Evolutionary conservation across 2,888 invertebrate species (phyloP).

Genomic region (Cerastis rubricosa): DNA sequence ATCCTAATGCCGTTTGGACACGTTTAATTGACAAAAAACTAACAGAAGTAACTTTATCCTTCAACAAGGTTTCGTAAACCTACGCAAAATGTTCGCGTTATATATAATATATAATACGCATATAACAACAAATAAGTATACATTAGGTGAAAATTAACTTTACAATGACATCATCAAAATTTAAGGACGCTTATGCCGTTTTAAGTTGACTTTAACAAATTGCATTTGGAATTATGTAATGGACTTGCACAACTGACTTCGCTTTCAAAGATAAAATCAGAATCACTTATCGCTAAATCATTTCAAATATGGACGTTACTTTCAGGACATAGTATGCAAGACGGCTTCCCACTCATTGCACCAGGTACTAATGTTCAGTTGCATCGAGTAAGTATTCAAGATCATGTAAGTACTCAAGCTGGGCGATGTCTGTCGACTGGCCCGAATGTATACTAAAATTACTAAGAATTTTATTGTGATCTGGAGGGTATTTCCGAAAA

Average conservation of each 20-base stretch:
- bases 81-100: constrained; percentile 73
- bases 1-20: constrained; percentile 80
- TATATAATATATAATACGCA: constrained; percentile 76
- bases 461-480: constrained; percentile 86
- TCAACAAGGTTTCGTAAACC: constrained; percentile 85
- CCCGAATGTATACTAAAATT: constrained; percentile 84
- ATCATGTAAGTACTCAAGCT: constrained; percentile 47
- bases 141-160: constrained; percentile 76
- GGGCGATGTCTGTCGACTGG: constrained; percentile 67
- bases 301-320: constrained; percentile 90
- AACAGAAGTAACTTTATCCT: constrained; percentile 84
- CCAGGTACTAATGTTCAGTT: constrained; percentile 67
- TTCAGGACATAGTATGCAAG: constrained; percentile 88
- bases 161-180: constrained; percentile 70
- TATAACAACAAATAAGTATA: constrained; percentile 83
- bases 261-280: constrained; percentile 79
- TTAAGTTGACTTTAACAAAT: constrained; percentile 65
- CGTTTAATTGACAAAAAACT: constrained; percentile 87
- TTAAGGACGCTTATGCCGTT: constrained; percentile 74
- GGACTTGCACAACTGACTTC: constrained; percentile 76
- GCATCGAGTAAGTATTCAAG: constrained; percentile 45
- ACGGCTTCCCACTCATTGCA: constrained; percentile 84
- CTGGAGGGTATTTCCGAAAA: constrained; percentile 87
- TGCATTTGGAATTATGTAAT: constrained; percentile 72
- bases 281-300: constrained; percentile 88